phyloP scores from a whole-genome alignment of 1,140 invertebrate genomes.

The Triops longicaudatus region DNA sequence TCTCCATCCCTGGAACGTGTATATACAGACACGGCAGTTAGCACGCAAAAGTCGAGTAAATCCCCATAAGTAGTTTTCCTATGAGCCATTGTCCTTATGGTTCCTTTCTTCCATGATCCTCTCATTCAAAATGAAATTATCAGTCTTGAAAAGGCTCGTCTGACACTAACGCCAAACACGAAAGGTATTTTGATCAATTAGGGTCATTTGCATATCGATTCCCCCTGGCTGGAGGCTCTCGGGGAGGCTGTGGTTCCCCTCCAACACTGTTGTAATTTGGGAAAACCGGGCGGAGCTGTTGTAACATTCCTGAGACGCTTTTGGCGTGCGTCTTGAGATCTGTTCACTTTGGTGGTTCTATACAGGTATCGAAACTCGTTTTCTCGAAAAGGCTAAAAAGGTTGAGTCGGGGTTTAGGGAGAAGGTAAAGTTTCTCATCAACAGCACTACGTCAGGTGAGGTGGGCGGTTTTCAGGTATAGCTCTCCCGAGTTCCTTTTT shows the following conservation, averaged over 20 bases:
- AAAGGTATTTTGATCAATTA: conserved; percentile 13
- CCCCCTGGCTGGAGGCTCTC: neutral
- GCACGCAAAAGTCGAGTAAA: neutral
- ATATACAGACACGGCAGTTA: no score
- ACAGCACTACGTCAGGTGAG: neutral
- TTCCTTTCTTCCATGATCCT: neutral
- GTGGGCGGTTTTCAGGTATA: conserved; percentile 9
- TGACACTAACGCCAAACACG: neutral
- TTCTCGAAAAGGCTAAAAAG: neutral
- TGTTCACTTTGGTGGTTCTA: neutral
- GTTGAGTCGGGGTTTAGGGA: neutral
- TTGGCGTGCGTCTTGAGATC: conserved; percentile 1
- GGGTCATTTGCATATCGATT: conserved; percentile 2
- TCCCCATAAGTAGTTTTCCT: no score
- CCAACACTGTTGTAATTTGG: neutral
- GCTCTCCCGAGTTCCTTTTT: neutral
- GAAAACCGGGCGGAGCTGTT: neutral
- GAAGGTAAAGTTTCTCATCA: neutral
- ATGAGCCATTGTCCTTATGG: neutral
- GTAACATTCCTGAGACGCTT: conserved; percentile 14
- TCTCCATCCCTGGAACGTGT: neutral
- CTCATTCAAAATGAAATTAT: neutral
- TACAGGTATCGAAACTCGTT: conserved; percentile 15
- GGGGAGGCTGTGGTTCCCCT: neutral
- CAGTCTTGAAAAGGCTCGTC: neutral